These are phyloP conservation scores for Osmoderma eremita DNA, from an alignment of 2,888 invertebrate genomes.

Conservation along the genomic window DNA sequence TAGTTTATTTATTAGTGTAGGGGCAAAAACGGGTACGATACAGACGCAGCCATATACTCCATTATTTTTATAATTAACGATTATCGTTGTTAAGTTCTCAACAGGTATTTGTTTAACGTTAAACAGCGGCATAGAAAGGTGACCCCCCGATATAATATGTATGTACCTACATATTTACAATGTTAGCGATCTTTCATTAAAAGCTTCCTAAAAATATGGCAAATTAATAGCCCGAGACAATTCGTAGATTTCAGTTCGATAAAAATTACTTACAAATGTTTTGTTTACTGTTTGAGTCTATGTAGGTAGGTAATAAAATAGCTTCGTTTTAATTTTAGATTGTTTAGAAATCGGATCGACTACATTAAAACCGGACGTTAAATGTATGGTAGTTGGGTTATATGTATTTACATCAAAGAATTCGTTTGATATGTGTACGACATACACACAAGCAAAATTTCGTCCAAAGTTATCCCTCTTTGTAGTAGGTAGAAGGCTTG, in stretches of 20 bases:
- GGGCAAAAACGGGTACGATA: slow-evolving; percentile 29
- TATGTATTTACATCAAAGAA: slow-evolving; percentile 13
- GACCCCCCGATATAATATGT: background rate
- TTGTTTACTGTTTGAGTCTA: slow-evolving; percentile 6
- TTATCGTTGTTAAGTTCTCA: slow-evolving; percentile 1
- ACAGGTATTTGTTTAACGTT: too few relatives aligned
- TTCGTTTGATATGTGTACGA: background rate
- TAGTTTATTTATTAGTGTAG: slow-evolving; percentile 19
- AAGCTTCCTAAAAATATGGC: slow-evolving; percentile 22
- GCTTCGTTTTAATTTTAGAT: slow-evolving; percentile 2
- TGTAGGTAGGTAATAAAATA: background rate
- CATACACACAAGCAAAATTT: too few relatives aligned
- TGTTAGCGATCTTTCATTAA: slow-evolving; percentile 9
- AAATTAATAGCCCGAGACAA: slow-evolving; percentile 19
- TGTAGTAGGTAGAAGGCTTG: too few relatives aligned
- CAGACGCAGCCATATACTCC: too few relatives aligned
- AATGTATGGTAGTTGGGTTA: background rate
- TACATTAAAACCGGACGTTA: slow-evolving; percentile 19
- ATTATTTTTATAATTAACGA: slow-evolving; percentile 16
- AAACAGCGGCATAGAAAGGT: too few relatives aligned
- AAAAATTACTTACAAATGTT: background rate
- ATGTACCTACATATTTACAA: slow-evolving; percentile 6
- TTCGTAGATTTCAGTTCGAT: slow-evolving; percentile 1
- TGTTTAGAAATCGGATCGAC: slow-evolving; percentile 12
- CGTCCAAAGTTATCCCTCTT: too few relatives aligned